Percentiles rank a stretch among this genome's conserved stretches.
These are phyloP conservation scores for Balanococcus diminutus DNA, from an alignment of 2,888 invertebrate species.

Conservation along the genomic window DNA sequence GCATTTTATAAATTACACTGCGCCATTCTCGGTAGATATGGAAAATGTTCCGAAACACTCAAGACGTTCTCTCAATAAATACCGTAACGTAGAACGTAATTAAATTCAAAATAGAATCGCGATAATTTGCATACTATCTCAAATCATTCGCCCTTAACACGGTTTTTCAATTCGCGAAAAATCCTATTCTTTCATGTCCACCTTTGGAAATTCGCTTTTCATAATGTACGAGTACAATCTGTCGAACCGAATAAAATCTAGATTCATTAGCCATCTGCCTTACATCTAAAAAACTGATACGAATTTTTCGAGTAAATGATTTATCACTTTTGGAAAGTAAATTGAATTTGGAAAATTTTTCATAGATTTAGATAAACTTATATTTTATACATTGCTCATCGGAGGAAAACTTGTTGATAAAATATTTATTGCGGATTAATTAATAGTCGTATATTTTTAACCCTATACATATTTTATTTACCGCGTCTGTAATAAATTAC, in stretches of 20 bases:
- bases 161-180: neutral
- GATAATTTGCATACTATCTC: conserved; percentile 5
- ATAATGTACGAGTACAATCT: neutral
- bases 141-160: neutral
- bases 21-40: neutral
- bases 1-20: neutral
- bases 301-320: neutral
- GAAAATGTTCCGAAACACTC: neutral
- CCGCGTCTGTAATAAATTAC: conserved; percentile 15
- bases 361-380: neutral
- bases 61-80: neutral
- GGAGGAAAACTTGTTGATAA: neutral
- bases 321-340: neutral
- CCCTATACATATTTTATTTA: conserved; percentile 26
- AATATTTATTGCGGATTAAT: conserved; percentile 13
- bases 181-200: neutral
- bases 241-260: too few relatives aligned
- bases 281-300: neutral
- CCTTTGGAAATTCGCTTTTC: neutral
- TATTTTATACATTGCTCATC: neutral
- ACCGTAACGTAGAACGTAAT: neutral
- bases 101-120: conserved; percentile 13
- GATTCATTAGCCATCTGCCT: too few relatives aligned
- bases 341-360: neutral
- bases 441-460: neutral